phyloP scores from a whole-genome alignment of 2,888 invertebrate genomes.

The Rosalia funebris region DNA sequence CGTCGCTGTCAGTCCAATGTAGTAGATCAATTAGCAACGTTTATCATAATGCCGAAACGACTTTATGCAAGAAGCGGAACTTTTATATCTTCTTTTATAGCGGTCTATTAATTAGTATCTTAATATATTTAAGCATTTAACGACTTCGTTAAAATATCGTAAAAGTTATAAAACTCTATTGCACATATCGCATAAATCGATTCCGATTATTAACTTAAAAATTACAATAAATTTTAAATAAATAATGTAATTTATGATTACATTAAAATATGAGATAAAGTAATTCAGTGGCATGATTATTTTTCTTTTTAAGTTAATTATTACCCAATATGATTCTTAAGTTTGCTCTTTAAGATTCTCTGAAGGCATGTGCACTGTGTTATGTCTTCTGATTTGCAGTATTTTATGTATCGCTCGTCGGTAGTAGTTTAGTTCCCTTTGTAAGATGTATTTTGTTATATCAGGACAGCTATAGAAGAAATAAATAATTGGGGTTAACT shows the following conservation, averaged over 20 bases:
- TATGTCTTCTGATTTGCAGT: no score
- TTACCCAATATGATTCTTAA: no score
- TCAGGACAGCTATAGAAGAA: no score
- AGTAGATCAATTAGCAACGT: not conserved
- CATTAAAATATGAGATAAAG: not conserved
- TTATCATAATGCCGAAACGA: not conserved
- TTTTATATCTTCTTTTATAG: not conserved
- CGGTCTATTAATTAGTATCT: not conserved
- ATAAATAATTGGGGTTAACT: no score
- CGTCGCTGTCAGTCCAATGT: no score
- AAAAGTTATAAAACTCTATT: not conserved
- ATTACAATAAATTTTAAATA: constrained; percentile 1
- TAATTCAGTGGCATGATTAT: not conserved
- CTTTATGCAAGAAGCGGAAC: not conserved
- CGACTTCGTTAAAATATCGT: constrained; percentile 1
- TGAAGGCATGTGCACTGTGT: no score
- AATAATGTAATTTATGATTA: not conserved
- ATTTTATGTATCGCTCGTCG: no score
- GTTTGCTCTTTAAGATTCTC: no score
- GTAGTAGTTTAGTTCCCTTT: no score
- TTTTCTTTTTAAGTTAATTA: no score
- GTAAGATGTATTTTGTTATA: no score
- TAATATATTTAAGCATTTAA: not conserved
- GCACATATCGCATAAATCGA: not conserved
- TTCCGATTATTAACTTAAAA: not conserved